Conservation (phyloP, 1,140 invertebrate species). For the Probaryconus sp. region DNA sequence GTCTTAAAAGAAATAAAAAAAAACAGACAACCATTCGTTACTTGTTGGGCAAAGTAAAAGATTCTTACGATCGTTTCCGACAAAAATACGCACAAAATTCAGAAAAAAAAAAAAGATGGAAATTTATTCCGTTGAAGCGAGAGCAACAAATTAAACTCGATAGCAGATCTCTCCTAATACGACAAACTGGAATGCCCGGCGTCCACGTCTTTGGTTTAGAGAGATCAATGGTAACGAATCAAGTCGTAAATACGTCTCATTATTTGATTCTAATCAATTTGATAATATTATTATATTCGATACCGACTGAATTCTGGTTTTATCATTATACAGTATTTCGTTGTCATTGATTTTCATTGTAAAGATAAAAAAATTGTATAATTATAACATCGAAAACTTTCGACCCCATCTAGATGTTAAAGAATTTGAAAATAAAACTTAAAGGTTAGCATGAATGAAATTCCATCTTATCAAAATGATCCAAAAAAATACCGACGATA, state of each 20-base stretch:
- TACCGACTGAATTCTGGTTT: background rate
- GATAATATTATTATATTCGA: constrained; percentile 35
- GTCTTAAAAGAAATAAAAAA: constrained; percentile 1
- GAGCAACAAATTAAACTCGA: constrained; percentile 75
- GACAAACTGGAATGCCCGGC: constrained; percentile 69
- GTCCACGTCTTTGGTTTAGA: constrained; percentile 56
- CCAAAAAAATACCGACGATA: constrained; percentile 42
- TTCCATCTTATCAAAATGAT: constrained; percentile 53
- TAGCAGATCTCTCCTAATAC: constrained; percentile 76
- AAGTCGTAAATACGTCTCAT: constrained; percentile 56
- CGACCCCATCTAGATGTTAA: too few species aligned
- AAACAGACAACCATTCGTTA: too few species aligned
- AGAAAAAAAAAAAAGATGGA: constrained; percentile 61
- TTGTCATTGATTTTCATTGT: too few species aligned
- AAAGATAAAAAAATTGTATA: too few species aligned
- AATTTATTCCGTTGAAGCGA: constrained; percentile 74
- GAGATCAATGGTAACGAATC: constrained; percentile 61
- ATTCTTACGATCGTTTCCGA: constrained; percentile 17
- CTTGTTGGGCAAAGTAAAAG: too few species aligned
- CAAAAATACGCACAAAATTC: constrained; percentile 42
- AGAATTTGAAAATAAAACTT: constrained; percentile 21
- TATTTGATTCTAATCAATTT: constrained; percentile 54
- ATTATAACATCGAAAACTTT: too few species aligned
- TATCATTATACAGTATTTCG: too few species aligned
- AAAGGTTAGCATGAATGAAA: constrained; percentile 46